phyloP scores from a whole-genome alignment of 2,888 invertebrate genomes.

The Epiblema foenella region DNA sequence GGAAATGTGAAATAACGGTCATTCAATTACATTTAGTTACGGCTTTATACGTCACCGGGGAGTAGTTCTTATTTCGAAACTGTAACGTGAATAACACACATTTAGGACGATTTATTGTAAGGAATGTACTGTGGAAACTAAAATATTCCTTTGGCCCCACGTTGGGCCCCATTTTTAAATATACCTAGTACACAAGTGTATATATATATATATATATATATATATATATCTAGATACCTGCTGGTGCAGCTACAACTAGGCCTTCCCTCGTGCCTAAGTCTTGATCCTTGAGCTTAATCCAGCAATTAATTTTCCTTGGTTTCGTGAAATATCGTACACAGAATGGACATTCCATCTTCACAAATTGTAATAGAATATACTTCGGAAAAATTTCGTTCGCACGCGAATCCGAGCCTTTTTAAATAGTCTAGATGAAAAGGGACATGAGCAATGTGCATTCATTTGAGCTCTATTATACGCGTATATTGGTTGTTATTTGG shows the following conservation, averaged over 20 bases:
- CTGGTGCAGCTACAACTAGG: neutral
- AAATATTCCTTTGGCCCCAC: conserved; percentile 7
- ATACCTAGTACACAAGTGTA: neutral
- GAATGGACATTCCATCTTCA: conserved; percentile 1
- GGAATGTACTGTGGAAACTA: neutral
- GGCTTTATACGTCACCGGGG: conserved; percentile 31
- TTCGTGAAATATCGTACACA: conserved; percentile 10
- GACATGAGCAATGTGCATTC: conserved; percentile 10
- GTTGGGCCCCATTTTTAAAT: conserved; percentile 16
- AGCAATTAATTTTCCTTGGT: conserved; percentile 13
- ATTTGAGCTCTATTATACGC: neutral
- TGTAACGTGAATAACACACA: conserved; percentile 25
- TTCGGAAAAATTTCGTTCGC: conserved; percentile 30
- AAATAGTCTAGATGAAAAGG: neutral
- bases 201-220: too few species aligned
- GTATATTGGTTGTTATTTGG: conserved; percentile 39
- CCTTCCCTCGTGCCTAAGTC: conserved; percentile 6
- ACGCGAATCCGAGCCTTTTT: conserved; percentile 18
- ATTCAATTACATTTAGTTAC: conserved; percentile 37
- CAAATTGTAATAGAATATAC: neutral
- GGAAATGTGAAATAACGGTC: conserved; percentile 28
- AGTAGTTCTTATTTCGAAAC: conserved; percentile 36
- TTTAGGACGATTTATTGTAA: conserved; percentile 23
- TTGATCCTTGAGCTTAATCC: conserved; percentile 9
- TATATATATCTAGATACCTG: conserved; percentile 1